Evolutionary conservation across 1,140 invertebrate genomes (phyloP).

Genomic region (Aphelenchoides besseyi): DNA sequence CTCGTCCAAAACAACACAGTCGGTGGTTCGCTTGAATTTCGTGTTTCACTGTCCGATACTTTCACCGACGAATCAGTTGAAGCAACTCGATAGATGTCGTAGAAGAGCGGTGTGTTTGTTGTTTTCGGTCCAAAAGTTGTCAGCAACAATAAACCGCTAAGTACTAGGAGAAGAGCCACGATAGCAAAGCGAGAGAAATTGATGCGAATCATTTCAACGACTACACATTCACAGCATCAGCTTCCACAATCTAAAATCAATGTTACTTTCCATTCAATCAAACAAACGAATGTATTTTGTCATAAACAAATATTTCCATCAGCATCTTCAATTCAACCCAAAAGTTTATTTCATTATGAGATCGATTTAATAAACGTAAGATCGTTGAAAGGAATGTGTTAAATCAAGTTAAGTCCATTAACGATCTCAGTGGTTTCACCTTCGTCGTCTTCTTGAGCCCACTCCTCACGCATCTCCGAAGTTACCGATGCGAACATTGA

Average conservation of each 20-base stretch:
- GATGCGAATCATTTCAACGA: too few species aligned
- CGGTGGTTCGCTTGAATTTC: neutral
- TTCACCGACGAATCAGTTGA: neutral
- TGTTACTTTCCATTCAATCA: too few species aligned
- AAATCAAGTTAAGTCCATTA: neutral
- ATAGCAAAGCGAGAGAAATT: neutral
- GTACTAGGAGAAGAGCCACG: neutral
- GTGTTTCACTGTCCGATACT: too few species aligned
- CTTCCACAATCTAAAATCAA: too few species aligned
- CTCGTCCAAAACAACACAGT: slow-evolving; percentile 19
- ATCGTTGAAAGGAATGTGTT: neutral
- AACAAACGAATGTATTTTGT: too few species aligned
- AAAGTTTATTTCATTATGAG: neutral
- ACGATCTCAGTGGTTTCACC: slow-evolving; percentile 15
- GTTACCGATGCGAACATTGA: slow-evolving; percentile 19
- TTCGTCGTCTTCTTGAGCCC: slow-evolving; percentile 20
- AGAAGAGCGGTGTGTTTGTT: neutral
- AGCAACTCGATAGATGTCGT: neutral
- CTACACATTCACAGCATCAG: too few species aligned
- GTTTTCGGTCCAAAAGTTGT: neutral
- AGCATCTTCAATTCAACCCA: neutral
- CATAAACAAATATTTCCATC: too few species aligned
- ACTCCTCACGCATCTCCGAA: slow-evolving; percentile 26
- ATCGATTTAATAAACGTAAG: neutral
- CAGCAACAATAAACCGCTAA: neutral